These are phyloP conservation scores for Perccottus glenii DNA, from an alignment of 2,113 vertebrate species.

Conservation along the genomic window DNA sequence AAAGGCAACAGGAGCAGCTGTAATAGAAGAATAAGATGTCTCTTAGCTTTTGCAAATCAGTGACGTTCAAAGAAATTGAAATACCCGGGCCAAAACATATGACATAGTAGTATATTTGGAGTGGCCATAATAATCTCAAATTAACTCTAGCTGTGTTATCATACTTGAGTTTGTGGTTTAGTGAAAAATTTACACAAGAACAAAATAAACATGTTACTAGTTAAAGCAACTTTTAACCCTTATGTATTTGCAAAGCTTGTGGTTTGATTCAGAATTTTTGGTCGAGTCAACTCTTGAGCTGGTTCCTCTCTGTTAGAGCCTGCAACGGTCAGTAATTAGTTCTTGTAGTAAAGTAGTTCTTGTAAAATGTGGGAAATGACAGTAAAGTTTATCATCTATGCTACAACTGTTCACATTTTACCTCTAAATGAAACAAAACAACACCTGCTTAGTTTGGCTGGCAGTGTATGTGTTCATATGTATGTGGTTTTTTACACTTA, in stretches of 20 bases:
- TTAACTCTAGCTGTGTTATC: conserved; percentile 9
- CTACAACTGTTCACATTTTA: conserved; percentile 31
- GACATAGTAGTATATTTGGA: conserved; percentile 45
- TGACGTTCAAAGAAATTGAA: conserved; percentile 67
- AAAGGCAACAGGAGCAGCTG: conserved; percentile 46
- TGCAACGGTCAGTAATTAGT: conserved; percentile 2
- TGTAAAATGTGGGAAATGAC: conserved; percentile 18
- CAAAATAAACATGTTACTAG: conserved; percentile 18
- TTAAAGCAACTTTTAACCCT: background rate
- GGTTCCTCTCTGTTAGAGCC: conserved; percentile 3
- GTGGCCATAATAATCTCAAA: conserved; percentile 28
- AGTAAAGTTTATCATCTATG: conserved; percentile 17
- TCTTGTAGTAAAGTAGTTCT: too few species aligned
- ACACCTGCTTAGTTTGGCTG: conserved; percentile 6
- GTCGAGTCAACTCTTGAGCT: background rate
- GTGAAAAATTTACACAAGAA: background rate
- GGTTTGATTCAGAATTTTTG: background rate
- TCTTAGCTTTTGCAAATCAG: conserved; percentile 72
- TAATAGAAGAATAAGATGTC: conserved; percentile 63
- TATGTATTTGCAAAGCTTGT: too few species aligned
- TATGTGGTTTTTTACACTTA: background rate
- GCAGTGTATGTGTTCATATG: background rate
- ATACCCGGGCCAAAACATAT: conserved; percentile 47
- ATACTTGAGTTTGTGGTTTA: background rate
- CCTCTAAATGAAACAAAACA: background rate